Evolutionary conservation across 2,113 vertebrate species (phyloP).

Genomic region (Dasypus novemcinctus): DNA sequence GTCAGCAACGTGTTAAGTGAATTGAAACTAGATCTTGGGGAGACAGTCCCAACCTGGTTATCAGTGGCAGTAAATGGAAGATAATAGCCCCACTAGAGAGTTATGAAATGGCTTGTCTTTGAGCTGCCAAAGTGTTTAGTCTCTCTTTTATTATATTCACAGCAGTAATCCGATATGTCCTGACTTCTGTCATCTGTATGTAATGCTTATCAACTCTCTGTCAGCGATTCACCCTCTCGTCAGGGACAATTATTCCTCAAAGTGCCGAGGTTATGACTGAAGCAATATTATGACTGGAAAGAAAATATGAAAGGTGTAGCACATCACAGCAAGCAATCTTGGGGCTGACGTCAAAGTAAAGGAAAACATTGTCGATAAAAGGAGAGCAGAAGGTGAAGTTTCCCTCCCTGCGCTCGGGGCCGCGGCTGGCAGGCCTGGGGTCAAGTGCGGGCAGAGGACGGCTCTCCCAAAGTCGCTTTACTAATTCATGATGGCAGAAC

Average conservation of each 20-base stretch:
- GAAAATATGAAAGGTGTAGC: constrained; percentile 83
- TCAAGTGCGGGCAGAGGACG: background rate
- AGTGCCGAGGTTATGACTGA: constrained; percentile 89
- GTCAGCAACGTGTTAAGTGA: constrained; percentile 87
- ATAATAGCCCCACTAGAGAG: constrained; percentile 91
- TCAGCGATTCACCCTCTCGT: constrained; percentile 98
- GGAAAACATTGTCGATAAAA: constrained; percentile 70
- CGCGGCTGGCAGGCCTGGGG: constrained; percentile 55
- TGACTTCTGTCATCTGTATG: constrained; percentile 98
- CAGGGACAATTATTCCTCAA: constrained; percentile 96
- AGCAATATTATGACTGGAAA: constrained; percentile 87
- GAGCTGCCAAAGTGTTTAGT: constrained; percentile 94
- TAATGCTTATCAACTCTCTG: constrained; percentile 98
- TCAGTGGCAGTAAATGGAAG: constrained; percentile 92
- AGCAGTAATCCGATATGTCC: constrained; percentile 99
- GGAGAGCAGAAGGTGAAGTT: background rate
- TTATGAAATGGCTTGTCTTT: constrained; percentile 92
- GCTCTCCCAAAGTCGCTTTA: constrained; percentile 8
- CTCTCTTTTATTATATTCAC: constrained; percentile 98
- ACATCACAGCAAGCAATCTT: constrained; percentile 79
- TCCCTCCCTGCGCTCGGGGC: background rate
- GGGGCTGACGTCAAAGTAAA: constrained; percentile 81
- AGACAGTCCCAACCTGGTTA: constrained; percentile 90
- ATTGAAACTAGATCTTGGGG: constrained; percentile 85
- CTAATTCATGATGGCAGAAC: background rate